Base-by-base conservation (phyloP, 2,797 vertebrate genomes). In the Anas capensis region DNA sequence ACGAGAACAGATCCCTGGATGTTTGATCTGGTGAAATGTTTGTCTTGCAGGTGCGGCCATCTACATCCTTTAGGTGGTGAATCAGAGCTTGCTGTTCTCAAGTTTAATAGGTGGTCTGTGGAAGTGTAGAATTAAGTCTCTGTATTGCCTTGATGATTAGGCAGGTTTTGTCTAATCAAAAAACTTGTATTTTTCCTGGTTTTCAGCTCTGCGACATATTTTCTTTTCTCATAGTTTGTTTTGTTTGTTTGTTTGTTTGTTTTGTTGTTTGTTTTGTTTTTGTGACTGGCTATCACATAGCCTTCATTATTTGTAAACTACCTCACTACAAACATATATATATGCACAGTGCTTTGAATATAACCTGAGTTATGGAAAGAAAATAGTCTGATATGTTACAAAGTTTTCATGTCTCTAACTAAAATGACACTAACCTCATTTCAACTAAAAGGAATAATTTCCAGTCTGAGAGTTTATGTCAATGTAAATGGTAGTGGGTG, bases 381-480 rank as follows among this genome's bases (percentile, higher is more conserved):
- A 46, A 78, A 38, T 19, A 14, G 13, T 9, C 66, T 61, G 51
- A 84, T 88, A 53, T 34, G 53, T 31, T 81, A 40, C 3, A 1
- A 38, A 65, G 6, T 57, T 62, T 60, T 54, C 34, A 44, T 66
- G n/a, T 44, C 8, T 89, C 4, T 64, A 46, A n/a, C 14, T 86
- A 70, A 79, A 91, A 66, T 48, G 4, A 62, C 78, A 19, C 15
- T 73, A 60, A 38, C 11, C 14, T 66, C 18, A 15, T 76, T 86
- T 88, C 84, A 92, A 90, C 88, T 75, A 75, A 84, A 75, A 92
- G 24, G 5, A 90, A 33, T 92, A 14, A 82, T 87, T 95, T 86
- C 15, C 42, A 73, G 62, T 20, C 44, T 61, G 44, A 60, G 33
- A 12, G 2, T 73, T 88, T 77, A 57, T 78, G 38, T 76, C 42